Percentiles rank a stretch among this genome's conserved stretches.
These are phyloP conservation scores for Acleris literana DNA, from an alignment of 2,888 invertebrate genomes.

Conservation along the genomic window DNA sequence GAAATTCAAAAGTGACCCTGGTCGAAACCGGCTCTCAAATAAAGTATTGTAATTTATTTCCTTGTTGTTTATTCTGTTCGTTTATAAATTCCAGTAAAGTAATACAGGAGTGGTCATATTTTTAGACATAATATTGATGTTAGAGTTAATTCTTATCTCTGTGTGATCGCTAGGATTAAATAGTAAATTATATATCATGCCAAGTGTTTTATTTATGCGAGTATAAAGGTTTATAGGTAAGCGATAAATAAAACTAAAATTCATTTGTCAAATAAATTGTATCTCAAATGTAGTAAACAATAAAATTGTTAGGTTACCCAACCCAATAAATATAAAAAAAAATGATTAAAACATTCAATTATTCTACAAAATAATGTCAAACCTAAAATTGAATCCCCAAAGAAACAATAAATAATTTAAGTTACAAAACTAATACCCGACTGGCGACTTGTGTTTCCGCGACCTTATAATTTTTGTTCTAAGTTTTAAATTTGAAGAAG, in stretches of 20 bases:
- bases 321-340: constrained; percentile 27
- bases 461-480: neutral
- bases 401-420: neutral
- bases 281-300: constrained; percentile 39
- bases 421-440: too few species aligned
- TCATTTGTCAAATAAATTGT: constrained; percentile 39
- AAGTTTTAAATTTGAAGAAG: too few species aligned
- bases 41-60: constrained; percentile 29
- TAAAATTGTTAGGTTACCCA: constrained; percentile 28
- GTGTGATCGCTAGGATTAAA: constrained; percentile 65
- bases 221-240: constrained; percentile 19
- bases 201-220: constrained; percentile 39
- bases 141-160: constrained; percentile 56
- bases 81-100: constrained; percentile 26
- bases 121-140: constrained; percentile 59
- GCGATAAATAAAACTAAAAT: constrained; percentile 30
- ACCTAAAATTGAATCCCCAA: constrained; percentile 21
- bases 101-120: constrained; percentile 44
- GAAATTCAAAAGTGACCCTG: neutral
- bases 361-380: constrained; percentile 21
- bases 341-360: constrained; percentile 24
- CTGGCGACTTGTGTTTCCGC: neutral
- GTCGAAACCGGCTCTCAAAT: constrained; percentile 8
- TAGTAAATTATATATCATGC: constrained; percentile 45
- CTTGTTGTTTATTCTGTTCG: constrained; percentile 40